Conservation (phyloP, 2,797 vertebrate genomes). For the Poeciliopsis paucimaculata region DNA sequence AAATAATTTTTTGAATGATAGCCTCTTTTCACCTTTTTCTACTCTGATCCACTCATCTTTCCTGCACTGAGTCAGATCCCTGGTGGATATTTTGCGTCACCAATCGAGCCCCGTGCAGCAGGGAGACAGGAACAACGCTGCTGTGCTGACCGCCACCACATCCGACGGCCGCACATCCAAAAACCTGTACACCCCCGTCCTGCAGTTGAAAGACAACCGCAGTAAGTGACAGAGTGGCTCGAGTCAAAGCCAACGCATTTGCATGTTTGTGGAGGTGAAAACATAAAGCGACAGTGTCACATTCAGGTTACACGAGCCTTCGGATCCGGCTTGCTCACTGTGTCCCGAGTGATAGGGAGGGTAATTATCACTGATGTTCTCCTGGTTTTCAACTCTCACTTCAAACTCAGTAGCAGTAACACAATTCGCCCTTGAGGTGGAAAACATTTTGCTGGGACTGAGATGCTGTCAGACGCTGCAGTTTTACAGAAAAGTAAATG, state of each 20-base stretch:
- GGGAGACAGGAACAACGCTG: slow-evolving; percentile 86
- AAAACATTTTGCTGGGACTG: slow-evolving; percentile 4
- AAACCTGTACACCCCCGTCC: slow-evolving; percentile 85
- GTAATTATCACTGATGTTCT: slow-evolving; percentile 22
- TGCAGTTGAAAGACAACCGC: slow-evolving; percentile 88
- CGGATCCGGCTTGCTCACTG: neutral
- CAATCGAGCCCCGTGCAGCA: slow-evolving; percentile 87
- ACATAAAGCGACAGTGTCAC: neutral
- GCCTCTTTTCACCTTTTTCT: neutral
- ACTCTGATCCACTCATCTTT: neutral
- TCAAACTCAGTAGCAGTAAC: slow-evolving; percentile 11
- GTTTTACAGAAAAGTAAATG: neutral
- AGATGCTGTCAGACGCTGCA: slow-evolving; percentile 18
- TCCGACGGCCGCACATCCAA: slow-evolving; percentile 86
- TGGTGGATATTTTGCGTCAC: slow-evolving; percentile 91
- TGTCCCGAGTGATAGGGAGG: neutral
- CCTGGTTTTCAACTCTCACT: slow-evolving; percentile 16
- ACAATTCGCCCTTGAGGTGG: slow-evolving; percentile 31
- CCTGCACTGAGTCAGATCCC: slow-evolving; percentile 76
- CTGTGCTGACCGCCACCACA: slow-evolving; percentile 73
- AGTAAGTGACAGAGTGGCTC: slow-evolving; percentile 77
- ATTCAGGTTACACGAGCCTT: slow-evolving; percentile 12
- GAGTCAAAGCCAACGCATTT: neutral
- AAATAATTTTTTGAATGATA: neutral
- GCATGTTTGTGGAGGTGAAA: neutral